Evolutionary conservation across 2,888 invertebrate species (phyloP), one percentile per base, ranked within the genome.

Genomic region (Melolontha melolontha): DNA sequence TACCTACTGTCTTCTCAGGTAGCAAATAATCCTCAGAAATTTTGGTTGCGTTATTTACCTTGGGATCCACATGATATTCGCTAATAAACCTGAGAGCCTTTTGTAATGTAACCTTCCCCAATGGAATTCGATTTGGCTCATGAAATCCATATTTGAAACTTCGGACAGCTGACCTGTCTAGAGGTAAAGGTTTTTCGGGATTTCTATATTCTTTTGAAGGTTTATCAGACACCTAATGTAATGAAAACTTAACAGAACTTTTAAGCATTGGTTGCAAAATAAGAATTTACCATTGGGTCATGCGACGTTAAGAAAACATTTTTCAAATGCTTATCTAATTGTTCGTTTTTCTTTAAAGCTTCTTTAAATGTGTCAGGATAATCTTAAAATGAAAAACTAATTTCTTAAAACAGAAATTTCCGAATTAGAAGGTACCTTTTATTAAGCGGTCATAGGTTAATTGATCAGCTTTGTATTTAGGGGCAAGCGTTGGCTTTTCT

Each of bases 11-110:
- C 62, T 88, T 84, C 73, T 87, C 84, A 66, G 90, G 88, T 57
- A 95, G 74, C 77, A 90, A 89, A 78, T 92, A 91, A 69, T 92
- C 87, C 51, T 85, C 79, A 0, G 94, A 90, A 78, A 95, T 90
- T 78, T 84, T 85, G 8, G 85, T 81, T 0, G 83, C 81, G 4
- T 87, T 88, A 76, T 88, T 87, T 50, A 84, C 83, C 22, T 83
- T 79, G 0, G 92, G 89, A 74, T 92, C 86, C 0, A 82, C 77
- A 76, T 88, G 87, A 79, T 93, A 87, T 16, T 90, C 85, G 0
- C 87, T 84, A 49, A 95, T 86, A 74, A 94, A 90, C 66, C 87
- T 83, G 40, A 94, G 76, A 0, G 87, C 87, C 72, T 89, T 87
- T 41, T 87, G 83, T 17, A 95, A 81, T 0, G 91, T 89, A 55